Percentiles rank a stretch among this genome's conserved stretches.
These are phyloP conservation scores for Tuta absoluta DNA, from an alignment of 2,888 invertebrate genomes.

Conservation along the genomic window DNA sequence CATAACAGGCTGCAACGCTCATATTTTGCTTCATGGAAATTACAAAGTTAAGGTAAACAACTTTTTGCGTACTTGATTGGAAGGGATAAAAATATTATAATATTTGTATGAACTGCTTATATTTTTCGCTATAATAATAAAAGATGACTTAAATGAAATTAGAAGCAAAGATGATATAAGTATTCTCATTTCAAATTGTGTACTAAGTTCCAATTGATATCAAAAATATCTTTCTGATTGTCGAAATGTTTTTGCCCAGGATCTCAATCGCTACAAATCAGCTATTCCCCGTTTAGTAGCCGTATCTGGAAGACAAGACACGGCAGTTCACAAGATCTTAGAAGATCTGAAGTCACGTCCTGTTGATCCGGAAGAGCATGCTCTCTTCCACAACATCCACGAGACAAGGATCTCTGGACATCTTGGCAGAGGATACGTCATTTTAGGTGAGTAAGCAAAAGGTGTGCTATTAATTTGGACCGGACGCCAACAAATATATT, in stretches of 20 bases:
- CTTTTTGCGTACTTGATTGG: too few relatives aligned
- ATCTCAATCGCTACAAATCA: constrained; percentile 50
- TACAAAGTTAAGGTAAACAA: constrained; percentile 58
- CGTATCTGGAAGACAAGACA: constrained; percentile 58
- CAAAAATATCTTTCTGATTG: not conserved
- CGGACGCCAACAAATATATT: not conserved
- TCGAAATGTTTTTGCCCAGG: constrained; percentile 40
- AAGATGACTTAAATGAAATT: too few relatives aligned
- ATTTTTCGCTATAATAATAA: too few relatives aligned
- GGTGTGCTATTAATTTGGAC: not conserved
- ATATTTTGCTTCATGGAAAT: constrained; percentile 58
- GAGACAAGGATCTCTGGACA: constrained; percentile 54
- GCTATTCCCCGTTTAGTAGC: constrained; percentile 57
- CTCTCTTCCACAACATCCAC: constrained; percentile 62
- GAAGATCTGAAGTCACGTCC: constrained; percentile 54
- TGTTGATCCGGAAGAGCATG: constrained; percentile 65
- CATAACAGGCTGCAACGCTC: constrained; percentile 58
- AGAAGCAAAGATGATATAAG: too few relatives aligned
- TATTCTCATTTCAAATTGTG: too few relatives aligned
- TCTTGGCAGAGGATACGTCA: constrained; percentile 60
- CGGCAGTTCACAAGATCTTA: constrained; percentile 48
- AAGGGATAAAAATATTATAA: too few relatives aligned
- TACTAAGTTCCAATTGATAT: too few relatives aligned
- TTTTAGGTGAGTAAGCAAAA: constrained; percentile 50
- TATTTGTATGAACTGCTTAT: too few relatives aligned